Conservation (phyloP, 2,797 vertebrate species). For the Chaunax sp. region DNA sequence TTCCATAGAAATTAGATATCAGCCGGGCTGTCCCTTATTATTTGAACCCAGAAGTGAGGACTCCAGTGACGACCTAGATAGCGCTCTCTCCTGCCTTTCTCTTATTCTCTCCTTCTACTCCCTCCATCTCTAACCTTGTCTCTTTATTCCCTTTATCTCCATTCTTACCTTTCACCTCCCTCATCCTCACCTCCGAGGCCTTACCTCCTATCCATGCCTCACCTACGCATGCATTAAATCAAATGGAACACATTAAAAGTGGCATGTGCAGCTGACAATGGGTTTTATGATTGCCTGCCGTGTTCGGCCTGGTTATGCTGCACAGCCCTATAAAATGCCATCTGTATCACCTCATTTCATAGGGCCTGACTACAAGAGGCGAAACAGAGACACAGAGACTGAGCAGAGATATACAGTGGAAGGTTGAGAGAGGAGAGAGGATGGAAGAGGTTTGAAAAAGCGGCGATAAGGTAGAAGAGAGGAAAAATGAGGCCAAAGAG, state of each 20-base stretch:
- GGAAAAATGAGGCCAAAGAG: conserved; percentile 28
- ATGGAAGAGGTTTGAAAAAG: conserved; percentile 43
- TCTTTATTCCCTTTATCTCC: conserved; percentile 64
- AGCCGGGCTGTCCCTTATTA: conserved; percentile 73
- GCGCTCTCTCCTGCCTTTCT: conserved; percentile 33
- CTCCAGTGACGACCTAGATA: conserved; percentile 59
- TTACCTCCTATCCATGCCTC: conserved; percentile 70
- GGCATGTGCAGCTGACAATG: conserved; percentile 86
- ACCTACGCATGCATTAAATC: conserved; percentile 86
- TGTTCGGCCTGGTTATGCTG: conserved; percentile 79
- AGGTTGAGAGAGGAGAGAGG: conserved; percentile 39
- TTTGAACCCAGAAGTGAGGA: conserved; percentile 76
- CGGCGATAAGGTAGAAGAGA: conserved; percentile 23
- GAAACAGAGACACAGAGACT: conserved; percentile 69
- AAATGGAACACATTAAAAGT: conserved; percentile 89
- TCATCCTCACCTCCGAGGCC: conserved; percentile 68
- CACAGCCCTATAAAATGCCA: conserved; percentile 87
- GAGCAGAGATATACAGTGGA: conserved; percentile 40
- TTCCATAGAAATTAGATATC: conserved; percentile 79
- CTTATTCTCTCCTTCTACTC: conserved; percentile 20
- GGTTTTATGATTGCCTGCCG: conserved; percentile 86
- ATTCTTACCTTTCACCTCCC: conserved; percentile 48
- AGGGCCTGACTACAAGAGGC: conserved; percentile 61
- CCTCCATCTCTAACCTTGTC: conserved; percentile 35
- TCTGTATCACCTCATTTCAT: conserved; percentile 90